phyloP scores from a whole-genome alignment of 1,140 invertebrate species.

The Pachypeltis micranthus region DNA sequence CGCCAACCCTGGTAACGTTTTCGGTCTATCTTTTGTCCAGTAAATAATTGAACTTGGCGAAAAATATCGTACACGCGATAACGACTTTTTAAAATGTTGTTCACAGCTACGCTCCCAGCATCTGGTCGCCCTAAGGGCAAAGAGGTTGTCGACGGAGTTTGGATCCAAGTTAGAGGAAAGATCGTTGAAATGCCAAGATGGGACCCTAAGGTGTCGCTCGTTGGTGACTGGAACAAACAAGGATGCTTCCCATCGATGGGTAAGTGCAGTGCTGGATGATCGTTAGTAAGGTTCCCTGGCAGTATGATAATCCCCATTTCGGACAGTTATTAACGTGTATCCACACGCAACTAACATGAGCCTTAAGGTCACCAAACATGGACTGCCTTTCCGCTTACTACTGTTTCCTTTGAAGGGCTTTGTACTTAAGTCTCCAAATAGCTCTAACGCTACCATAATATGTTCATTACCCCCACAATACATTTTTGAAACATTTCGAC shows the following conservation, averaged over 20 bases:
- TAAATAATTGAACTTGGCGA: neutral
- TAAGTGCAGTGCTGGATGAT: neutral
- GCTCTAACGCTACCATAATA: no score
- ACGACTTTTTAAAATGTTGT: neutral
- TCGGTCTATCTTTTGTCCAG: neutral
- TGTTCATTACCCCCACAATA: no score
- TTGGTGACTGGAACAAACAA: neutral
- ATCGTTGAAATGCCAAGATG: constrained; percentile 7
- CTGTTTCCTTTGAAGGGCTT: no score
- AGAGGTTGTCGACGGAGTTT: constrained; percentile 12
- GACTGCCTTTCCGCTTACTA: no score
- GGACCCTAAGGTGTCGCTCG: neutral
- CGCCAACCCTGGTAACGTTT: constrained; percentile 13
- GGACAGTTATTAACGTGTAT: no score
- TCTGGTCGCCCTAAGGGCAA: neutral
- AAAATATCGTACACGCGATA: neutral
- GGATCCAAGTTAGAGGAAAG: neutral
- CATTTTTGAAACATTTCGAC: no score
- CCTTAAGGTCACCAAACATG: no score
- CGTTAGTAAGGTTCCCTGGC: no score
- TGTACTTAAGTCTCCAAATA: no score
- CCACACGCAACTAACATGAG: no score
- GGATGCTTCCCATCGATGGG: constrained; percentile 14
- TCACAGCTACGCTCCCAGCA: neutral
- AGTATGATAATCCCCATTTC: no score